Percentiles rank a stretch among this genome's conserved stretches.
Conservation (phyloP, 2,797 vertebrate species). For the Eulemur coronatus region DNA sequence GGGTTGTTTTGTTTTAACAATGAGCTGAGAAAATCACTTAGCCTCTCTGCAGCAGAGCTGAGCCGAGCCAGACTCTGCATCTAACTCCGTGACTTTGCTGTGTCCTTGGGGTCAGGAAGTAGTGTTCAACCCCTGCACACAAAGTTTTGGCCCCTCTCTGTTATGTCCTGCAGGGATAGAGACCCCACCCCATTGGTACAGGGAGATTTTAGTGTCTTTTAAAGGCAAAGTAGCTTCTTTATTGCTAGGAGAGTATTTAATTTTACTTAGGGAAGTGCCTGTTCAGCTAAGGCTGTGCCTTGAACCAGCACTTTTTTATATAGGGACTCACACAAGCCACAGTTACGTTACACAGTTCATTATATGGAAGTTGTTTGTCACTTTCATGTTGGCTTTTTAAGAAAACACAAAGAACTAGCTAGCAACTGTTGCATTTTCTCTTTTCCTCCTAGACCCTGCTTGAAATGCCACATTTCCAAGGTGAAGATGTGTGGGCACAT, state of each 20-base stretch:
- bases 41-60: neutral
- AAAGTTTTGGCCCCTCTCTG: neutral
- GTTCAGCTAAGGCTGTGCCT: accelerated
- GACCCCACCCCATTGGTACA: neutral
- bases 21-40: neutral
- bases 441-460: conserved; percentile 74
- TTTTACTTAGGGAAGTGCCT: neutral
- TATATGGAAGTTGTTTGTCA: neutral
- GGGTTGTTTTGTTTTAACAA: neutral
- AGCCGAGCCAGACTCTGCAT: neutral
- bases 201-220: neutral
- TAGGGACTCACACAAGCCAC: neutral
- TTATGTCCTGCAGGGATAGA: neutral
- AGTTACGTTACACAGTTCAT: accelerated
- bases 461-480: neutral
- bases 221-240: neutral
- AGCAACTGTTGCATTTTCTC: conserved; percentile 43
- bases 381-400: neutral
- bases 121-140: neutral
- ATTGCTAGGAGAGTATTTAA: neutral
- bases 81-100: neutral
- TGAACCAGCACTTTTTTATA: neutral
- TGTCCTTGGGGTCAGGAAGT: neutral
- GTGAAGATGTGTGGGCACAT: conserved; percentile 41
- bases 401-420: neutral